phyloP scores from a whole-genome alignment of 2,797 vertebrate species.

The Epinephelus awoara region DNA sequence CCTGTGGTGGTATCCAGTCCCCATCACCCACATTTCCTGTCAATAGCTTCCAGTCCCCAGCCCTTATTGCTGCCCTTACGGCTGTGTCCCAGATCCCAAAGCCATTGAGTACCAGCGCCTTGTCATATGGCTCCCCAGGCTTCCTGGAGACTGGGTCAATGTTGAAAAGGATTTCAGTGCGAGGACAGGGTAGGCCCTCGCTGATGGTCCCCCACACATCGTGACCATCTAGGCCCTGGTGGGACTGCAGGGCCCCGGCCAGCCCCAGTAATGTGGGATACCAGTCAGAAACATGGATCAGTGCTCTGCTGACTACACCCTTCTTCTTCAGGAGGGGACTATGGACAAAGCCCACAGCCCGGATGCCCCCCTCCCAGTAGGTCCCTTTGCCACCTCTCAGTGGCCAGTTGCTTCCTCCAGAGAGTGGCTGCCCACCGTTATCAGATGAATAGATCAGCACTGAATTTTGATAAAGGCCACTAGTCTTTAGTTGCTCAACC shows the following conservation, averaged over 20 bases:
- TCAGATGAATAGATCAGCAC: slow-evolving; percentile 95
- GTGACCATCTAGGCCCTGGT: slow-evolving; percentile 89
- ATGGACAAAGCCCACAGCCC: slow-evolving; percentile 94
- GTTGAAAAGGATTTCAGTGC: slow-evolving; percentile 95
- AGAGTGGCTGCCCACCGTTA: slow-evolving; percentile 93
- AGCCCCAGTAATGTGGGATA: slow-evolving; percentile 92
- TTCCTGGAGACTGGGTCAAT: slow-evolving; percentile 95
- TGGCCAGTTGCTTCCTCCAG: slow-evolving; percentile 95
- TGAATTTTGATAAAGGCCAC: slow-evolving; percentile 91
- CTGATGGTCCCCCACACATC: slow-evolving; percentile 93
- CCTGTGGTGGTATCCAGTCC: slow-evolving; percentile 93
- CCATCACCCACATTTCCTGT: slow-evolving; percentile 93
- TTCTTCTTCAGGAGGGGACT: slow-evolving; percentile 92
- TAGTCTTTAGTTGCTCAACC: slow-evolving; percentile 87
- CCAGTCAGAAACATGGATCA: slow-evolving; percentile 97
- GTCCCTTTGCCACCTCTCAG: slow-evolving; percentile 95
- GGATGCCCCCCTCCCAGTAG: slow-evolving; percentile 95
- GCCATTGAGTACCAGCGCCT: slow-evolving; percentile 86
- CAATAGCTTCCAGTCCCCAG: slow-evolving; percentile 94
- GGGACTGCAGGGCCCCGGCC: slow-evolving; percentile 85
- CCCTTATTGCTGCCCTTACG: slow-evolving; percentile 91
- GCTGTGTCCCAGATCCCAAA: slow-evolving; percentile 97
- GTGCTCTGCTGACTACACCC: slow-evolving; percentile 88
- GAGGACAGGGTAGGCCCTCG: slow-evolving; percentile 88
- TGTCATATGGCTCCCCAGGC: slow-evolving; percentile 85